Evolutionary conservation across 2,797 vertebrate genomes (phyloP).

Genomic region (Lithobates sylvaticus): DNA sequence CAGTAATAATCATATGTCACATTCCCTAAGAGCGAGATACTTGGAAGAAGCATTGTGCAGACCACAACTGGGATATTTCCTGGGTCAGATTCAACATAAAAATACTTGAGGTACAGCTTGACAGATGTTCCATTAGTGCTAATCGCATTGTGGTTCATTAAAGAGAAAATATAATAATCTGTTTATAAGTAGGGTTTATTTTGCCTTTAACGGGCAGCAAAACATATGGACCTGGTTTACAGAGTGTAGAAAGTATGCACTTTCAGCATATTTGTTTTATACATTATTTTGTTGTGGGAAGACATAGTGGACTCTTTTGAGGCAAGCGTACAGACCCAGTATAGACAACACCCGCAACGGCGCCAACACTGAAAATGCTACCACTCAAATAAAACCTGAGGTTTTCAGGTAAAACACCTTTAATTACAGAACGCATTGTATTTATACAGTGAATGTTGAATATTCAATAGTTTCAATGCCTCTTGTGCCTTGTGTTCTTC

Average conservation of each 20-base stretch:
- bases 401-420: background rate
- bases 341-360: background rate
- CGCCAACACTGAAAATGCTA: background rate
- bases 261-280: slow-evolving; percentile 25
- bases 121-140: slow-evolving; percentile 28
- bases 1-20: slow-evolving; percentile 28
- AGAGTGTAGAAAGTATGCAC: background rate
- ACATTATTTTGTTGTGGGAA: background rate
- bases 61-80: slow-evolving; percentile 21
- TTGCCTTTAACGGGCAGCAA: slow-evolving; percentile 10
- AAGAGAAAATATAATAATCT: slow-evolving; percentile 42
- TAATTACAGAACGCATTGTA: background rate
- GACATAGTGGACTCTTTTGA: background rate
- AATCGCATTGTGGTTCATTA: slow-evolving; percentile 46
- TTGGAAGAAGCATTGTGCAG: slow-evolving; percentile 11
- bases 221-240: slow-evolving; percentile 34
- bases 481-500: too few species aligned
- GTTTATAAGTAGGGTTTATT: slow-evolving; percentile 39
- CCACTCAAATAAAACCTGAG: background rate
- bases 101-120: slow-evolving; percentile 7
- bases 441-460: too few species aligned
- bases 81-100: slow-evolving; percentile 18
- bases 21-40: slow-evolving; percentile 17
- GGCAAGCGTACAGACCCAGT: background rate
- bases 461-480: too few species aligned